Evolutionary conservation across 2,113 vertebrate species (phyloP).

Genomic region (Ondatra zibethicus): DNA sequence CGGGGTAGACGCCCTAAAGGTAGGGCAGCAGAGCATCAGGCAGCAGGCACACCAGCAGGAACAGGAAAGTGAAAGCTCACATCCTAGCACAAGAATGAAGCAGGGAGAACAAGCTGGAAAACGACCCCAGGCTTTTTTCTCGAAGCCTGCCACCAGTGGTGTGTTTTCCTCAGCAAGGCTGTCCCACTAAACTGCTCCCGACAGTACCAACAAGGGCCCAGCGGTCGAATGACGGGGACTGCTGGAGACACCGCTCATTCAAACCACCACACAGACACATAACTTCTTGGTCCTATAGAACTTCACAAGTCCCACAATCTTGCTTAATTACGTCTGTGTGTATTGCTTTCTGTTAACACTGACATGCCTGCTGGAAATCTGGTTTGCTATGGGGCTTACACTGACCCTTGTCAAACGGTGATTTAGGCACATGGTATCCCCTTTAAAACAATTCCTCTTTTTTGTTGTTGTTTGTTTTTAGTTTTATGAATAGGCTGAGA

Average conservation of each 20-base stretch:
- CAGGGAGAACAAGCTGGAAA: not conserved
- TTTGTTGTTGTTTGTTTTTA: not conserved
- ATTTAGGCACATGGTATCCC: not conserved
- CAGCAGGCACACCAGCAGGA: not conserved
- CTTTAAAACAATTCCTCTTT: not conserved
- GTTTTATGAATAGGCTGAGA: not conserved
- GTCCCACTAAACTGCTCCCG: too few relatives aligned
- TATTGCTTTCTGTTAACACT: not conserved
- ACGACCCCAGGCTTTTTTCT: not conserved
- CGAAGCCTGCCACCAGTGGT: not conserved
- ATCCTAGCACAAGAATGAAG: not conserved
- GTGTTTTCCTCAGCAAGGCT: not conserved
- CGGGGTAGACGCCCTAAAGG: not conserved
- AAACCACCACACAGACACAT: not conserved
- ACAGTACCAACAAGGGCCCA: not conserved
- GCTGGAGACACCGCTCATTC: not conserved
- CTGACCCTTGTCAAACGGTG: not conserved
- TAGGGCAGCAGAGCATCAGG: not conserved
- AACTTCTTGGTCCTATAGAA: not conserved
- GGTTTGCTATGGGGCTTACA: not conserved
- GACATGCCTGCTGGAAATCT: not conserved
- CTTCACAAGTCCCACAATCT: not conserved
- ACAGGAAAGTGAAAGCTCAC: not conserved
- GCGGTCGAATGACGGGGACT: not conserved
- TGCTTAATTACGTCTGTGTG: not conserved